Percentiles rank a stretch among this genome's conserved stretches.
These are phyloP conservation scores for Pseudococcus viburni DNA, from an alignment of 2,888 invertebrate species.

Conservation along the genomic window DNA sequence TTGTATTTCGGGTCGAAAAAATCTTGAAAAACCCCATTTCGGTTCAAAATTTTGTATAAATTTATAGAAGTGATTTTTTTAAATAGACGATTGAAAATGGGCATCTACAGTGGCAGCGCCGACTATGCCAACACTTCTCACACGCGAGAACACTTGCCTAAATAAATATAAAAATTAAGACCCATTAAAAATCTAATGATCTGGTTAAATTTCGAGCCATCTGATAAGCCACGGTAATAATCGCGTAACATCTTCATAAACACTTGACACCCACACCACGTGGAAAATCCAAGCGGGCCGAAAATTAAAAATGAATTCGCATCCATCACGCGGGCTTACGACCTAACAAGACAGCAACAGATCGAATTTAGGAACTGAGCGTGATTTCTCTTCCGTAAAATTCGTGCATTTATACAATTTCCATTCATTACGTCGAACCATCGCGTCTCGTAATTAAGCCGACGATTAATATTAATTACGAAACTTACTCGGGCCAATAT, in stretches of 20 bases:
- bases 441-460: slow-evolving; percentile 26
- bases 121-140: no score
- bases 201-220: not conserved
- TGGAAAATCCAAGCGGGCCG: not conserved
- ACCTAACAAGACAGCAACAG: not conserved
- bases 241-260: not conserved
- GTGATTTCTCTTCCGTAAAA: slow-evolving; percentile 57
- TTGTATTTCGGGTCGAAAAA: no score
- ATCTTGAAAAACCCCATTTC: no score
- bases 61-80: no score
- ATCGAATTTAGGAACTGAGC: slow-evolving; percentile 49
- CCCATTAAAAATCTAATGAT: not conserved
- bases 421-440: slow-evolving; percentile 29
- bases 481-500: not conserved
- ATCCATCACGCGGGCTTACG: not conserved
- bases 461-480: slow-evolving; percentile 39
- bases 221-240: not conserved
- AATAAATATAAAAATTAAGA: not conserved
- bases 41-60: no score
- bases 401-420: slow-evolving; percentile 33
- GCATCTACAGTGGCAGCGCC: no score
- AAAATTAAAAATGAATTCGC: not conserved
- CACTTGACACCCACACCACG: not conserved
- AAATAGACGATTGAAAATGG: no score
- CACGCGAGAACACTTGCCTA: no score